Evolutionary conservation across 2,888 invertebrate species (phyloP), one percentile per base, ranked within the genome.

Genomic region (Oscheius sp.): DNA sequence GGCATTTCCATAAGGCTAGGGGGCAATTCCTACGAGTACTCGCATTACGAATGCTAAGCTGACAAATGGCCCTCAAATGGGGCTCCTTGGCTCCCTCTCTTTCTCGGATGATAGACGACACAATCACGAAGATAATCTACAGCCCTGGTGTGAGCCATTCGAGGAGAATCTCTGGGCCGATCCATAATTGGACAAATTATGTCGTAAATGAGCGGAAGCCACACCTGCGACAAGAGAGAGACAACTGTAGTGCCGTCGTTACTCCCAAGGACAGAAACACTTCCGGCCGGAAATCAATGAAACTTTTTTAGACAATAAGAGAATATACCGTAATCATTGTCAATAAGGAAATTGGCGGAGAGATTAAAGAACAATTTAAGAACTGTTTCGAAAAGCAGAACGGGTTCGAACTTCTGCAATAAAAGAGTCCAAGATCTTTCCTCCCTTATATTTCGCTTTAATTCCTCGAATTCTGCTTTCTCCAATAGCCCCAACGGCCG

Each of bases 191-290:
- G 61, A 29, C 29, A 61, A 45, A 61, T 61, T 61, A 61, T 61
- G 64, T 64, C 64, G 64, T 64, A 64, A 64, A 64, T 64, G 48
- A 45, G 31, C 64, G 64, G 64, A 64, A 64, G 64, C 64, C 64
- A 64, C 64, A 64, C 64, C 64, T 64, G 64, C 48, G 42, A 58
- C 39, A 58, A 25, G 42, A 42, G 25, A 39, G 8, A 10, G 42
- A 37, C n/a, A n/a, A n/a, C 42, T 39, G 42, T 42, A 58, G n/a
- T 15, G 45, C 8, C 45, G 12, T 15, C 2, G 48, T 33, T n/a
- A 8, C 64, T 20, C 17, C 20, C 64, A 64, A 64, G 64, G 64
- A 46, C 64, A 23, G n/a, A 20, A 23, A 25, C 48, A 46, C 31
- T 64, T 64, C 64, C 64, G 48, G 33, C 17, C 12, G n/a, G n/a